Evolutionary conservation across 2,113 vertebrate genomes (phyloP).

Genomic region (Nicator chloris): DNA sequence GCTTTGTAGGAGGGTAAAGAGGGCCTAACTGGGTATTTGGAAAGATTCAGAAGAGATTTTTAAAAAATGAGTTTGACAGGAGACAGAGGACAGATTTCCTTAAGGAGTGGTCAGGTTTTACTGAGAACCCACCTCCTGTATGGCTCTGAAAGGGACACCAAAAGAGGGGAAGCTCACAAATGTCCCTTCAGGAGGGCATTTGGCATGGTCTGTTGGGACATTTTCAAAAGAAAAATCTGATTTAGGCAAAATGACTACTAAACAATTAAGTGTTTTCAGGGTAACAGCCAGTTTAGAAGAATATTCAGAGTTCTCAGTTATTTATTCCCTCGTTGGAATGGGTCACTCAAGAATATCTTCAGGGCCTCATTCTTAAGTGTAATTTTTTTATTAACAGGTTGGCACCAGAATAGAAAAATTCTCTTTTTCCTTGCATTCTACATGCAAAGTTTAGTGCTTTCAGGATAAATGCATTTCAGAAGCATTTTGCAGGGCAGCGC

Average conservation of each 20-base stretch:
- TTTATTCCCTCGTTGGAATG: background rate
- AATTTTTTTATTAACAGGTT: background rate
- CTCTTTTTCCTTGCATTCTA: no score
- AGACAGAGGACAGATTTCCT: background rate
- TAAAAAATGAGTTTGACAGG: background rate
- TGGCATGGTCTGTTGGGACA: fast-evolving
- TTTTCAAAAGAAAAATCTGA: background rate
- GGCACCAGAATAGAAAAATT: background rate
- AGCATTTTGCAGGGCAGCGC: background rate
- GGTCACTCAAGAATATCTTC: background rate
- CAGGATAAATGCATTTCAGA: background rate
- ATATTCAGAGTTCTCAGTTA: background rate
- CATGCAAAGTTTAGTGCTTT: background rate
- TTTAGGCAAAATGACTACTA: background rate
- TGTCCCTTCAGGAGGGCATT: background rate
- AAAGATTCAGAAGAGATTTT: background rate
- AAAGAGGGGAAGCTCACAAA: no score
- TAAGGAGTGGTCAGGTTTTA: background rate
- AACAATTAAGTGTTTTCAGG: fast-evolving
- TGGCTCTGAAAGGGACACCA: background rate
- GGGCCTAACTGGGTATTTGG: background rate
- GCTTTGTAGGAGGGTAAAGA: background rate
- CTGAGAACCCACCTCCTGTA: background rate
- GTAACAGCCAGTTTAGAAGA: background rate
- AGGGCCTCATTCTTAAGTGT: background rate